A percentile compares a stretch with the other conserved stretches of the same genome.
Evolutionary conservation across 2,797 vertebrate genomes (phyloP).

Genomic region (Ptychadena robeensis): DNA sequence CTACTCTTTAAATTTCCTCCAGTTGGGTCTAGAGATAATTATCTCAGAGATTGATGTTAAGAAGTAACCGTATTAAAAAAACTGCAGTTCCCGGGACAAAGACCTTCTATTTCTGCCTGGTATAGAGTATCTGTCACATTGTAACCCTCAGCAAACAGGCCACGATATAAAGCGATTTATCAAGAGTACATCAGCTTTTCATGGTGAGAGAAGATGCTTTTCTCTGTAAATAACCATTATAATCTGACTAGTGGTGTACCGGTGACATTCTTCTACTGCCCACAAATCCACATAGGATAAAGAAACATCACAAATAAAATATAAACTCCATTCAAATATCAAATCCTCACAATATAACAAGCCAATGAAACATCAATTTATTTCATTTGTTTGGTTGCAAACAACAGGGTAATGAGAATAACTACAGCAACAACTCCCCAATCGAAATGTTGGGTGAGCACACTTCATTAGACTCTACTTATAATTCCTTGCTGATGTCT

Average conservation of each 20-base stretch:
- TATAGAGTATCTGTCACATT: slow-evolving; percentile 22
- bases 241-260: slow-evolving; percentile 38
- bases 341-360: too few relatives aligned
- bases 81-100: slow-evolving; percentile 10
- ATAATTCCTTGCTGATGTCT: too few relatives aligned
- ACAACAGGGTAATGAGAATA: too few relatives aligned
- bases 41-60: slow-evolving; percentile 37
- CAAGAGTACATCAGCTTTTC: slow-evolving; percentile 19
- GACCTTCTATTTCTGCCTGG: slow-evolving; percentile 10
- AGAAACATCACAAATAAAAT: neutral
- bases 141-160: slow-evolving; percentile 21
- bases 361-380: too few relatives aligned
- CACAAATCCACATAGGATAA: neutral
- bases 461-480: too few relatives aligned
- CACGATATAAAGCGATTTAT: slow-evolving; percentile 25
- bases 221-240: slow-evolving; percentile 10
- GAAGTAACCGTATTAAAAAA: slow-evolving; percentile 11
- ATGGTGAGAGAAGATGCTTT: slow-evolving; percentile 22
- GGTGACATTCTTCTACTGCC: slow-evolving; percentile 12
- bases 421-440: too few relatives aligned
- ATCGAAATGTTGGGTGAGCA: too few relatives aligned
- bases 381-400: too few relatives aligned
- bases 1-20: slow-evolving; percentile 22
- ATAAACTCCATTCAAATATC: too few relatives aligned
- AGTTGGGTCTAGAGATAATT: slow-evolving; percentile 26